Evolutionary conservation across 2,888 invertebrate species (phyloP).

Genomic region (Apodemia duryi): DNA sequence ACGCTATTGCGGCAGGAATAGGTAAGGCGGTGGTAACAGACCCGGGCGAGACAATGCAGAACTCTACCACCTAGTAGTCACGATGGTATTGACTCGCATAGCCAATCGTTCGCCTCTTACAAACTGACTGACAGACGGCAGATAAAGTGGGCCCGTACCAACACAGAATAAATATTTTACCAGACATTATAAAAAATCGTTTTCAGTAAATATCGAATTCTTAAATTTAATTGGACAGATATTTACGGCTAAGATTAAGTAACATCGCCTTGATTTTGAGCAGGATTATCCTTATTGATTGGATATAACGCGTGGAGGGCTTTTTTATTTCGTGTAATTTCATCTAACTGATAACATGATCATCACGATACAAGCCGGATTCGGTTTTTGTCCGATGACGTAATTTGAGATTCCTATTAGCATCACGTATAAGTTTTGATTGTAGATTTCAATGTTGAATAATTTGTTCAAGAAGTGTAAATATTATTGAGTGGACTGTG

Average conservation of each 20-base stretch:
- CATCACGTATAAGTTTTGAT: constrained; percentile 29
- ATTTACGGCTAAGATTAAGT: neutral
- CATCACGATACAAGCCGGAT: constrained; percentile 63
- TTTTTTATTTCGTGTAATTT: constrained; percentile 21
- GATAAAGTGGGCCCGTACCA: too few relatives aligned
- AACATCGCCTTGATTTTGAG: neutral
- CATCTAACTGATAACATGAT: constrained; percentile 39
- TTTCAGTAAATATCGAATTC: neutral
- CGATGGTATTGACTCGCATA: too few relatives aligned
- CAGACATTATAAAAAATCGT: too few relatives aligned
- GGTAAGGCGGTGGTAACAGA: too few relatives aligned
- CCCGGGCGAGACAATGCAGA: too few relatives aligned
- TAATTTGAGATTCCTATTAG: constrained; percentile 52
- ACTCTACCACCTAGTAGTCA: too few relatives aligned
- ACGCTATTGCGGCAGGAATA: too few relatives aligned
- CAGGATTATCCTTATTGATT: constrained; percentile 26
- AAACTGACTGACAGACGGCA: too few relatives aligned
- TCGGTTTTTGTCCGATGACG: constrained; percentile 64
- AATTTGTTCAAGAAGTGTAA: constrained; percentile 32
- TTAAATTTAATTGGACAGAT: neutral
- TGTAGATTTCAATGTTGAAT: constrained; percentile 29
- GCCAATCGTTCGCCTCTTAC: too few relatives aligned
- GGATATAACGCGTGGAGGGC: constrained; percentile 18
- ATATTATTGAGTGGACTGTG: constrained; percentile 25
- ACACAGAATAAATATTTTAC: too few relatives aligned